Evolutionary conservation across 37 sponge, comb jelly and placozoan species (phyloP).

Genomic region (Chondrilla cf. caribensis): DNA sequence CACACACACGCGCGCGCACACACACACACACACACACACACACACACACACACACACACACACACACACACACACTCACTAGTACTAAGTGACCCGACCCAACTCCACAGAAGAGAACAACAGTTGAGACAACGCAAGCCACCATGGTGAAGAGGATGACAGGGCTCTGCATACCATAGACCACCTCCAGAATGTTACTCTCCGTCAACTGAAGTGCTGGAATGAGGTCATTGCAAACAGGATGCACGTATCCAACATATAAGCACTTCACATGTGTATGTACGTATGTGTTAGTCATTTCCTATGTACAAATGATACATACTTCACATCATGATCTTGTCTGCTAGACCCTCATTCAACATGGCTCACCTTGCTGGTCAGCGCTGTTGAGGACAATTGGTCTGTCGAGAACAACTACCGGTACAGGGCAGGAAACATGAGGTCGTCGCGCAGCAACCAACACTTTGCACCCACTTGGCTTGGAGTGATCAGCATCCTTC

Average conservation of each 20-base stretch:
- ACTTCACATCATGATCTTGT: too few relatives aligned
- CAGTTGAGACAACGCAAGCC: not conserved
- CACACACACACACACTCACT: conserved; percentile 27
- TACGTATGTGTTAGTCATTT: too few relatives aligned
- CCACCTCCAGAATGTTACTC: not conserved
- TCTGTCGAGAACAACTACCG: not conserved
- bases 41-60: not conserved
- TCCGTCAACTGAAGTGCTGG: not conserved
- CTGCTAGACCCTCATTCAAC: too few relatives aligned
- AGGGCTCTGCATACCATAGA: conserved; percentile 32
- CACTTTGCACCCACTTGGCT: not conserved
- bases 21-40: not conserved
- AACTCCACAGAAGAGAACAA: conserved; percentile 9
- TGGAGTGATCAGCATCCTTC: conserved; percentile 4
- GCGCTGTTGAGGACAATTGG: not conserved
- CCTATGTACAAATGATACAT: too few relatives aligned
- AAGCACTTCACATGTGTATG: too few relatives aligned
- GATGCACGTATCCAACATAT: too few relatives aligned
- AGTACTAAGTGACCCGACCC: conserved; percentile 24
- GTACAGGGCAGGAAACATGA: conserved; percentile 9
- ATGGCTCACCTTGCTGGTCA: conserved; percentile 3
- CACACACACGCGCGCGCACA: not conserved
- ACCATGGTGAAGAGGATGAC: conserved; percentile 22
- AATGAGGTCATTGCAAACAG: too few relatives aligned
- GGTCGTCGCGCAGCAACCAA: not conserved